Evolutionary conservation across 2,113 vertebrate species (phyloP).

Genomic region (Spilogale gracilis): DNA sequence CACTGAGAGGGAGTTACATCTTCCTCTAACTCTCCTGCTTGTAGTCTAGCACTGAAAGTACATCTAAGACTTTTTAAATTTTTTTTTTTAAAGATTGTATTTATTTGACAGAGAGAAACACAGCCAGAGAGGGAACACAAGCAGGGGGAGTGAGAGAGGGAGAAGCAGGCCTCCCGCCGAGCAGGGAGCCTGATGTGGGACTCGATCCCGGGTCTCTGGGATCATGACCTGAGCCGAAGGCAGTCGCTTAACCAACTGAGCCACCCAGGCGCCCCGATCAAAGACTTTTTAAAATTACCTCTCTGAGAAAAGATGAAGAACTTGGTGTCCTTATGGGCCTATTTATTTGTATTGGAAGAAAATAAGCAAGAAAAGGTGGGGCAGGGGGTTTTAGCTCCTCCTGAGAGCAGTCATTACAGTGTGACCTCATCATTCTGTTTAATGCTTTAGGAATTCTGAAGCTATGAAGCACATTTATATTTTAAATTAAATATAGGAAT

Average conservation of each 20-base stretch:
- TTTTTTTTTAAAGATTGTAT: no score
- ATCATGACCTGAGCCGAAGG: no score
- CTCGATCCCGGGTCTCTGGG: no score
- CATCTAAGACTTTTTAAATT: neutral
- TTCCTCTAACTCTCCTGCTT: neutral
- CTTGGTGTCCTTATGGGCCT: neutral
- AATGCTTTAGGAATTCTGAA: constrained; percentile 25
- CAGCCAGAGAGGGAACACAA: no score
- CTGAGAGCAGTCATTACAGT: neutral
- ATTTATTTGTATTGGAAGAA: constrained; percentile 17
- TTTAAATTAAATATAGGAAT: constrained; percentile 51
- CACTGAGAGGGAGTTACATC: neutral
- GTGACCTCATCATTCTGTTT: neutral
- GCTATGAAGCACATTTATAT: neutral
- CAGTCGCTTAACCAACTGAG: no score
- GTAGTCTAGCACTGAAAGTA: neutral
- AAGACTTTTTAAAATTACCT: neutral
- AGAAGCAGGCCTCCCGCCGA: no score
- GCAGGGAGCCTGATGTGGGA: no score
- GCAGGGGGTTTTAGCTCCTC: neutral
- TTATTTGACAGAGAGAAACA: no score
- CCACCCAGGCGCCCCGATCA: neutral
- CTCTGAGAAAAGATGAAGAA: neutral
- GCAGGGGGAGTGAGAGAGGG: no score
- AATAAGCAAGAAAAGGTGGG: neutral